These are phyloP conservation scores for Lepidothrix coronata DNA, from an alignment of 2,113 vertebrate species.

Conservation along the genomic window DNA sequence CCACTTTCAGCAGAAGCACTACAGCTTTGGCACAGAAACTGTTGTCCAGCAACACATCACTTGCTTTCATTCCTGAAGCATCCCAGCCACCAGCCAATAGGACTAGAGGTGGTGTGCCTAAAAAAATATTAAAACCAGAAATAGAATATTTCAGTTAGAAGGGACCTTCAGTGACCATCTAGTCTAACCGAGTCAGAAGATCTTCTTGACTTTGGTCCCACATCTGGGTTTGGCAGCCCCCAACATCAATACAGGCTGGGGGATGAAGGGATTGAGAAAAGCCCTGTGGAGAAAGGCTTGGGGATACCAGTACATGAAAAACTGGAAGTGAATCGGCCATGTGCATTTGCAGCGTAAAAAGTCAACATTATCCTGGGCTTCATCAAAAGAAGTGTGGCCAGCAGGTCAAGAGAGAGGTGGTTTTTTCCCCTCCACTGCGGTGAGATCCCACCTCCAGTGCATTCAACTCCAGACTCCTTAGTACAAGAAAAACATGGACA, in stretches of 20 bases:
- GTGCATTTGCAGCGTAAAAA: neutral
- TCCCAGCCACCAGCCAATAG: neutral
- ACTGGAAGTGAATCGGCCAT: accelerated
- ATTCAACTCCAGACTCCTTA: neutral
- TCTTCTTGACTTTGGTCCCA: neutral
- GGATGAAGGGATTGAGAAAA: neutral
- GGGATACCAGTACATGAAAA: neutral
- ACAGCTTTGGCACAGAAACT: neutral
- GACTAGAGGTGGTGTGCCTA: accelerated
- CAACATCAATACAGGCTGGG: neutral
- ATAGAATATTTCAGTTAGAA: neutral
- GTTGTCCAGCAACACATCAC: accelerated
- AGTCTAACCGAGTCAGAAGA: neutral
- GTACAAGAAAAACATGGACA: neutral
- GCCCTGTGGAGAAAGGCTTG: neutral
- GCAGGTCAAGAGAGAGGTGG: neutral
- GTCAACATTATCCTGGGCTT: neutral
- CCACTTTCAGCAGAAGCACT: neutral
- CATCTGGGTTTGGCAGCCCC: neutral
- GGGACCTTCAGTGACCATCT: neutral
- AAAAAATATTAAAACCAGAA: neutral
- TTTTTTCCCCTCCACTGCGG: neutral
- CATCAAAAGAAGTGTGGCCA: neutral
- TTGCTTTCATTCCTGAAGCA: neutral
- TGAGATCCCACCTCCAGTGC: neutral